Percentiles rank a stretch among this genome's conserved stretches.
These are phyloP conservation scores for Paraplagusia blochii DNA, from an alignment of 2,113 vertebrate genomes.

Conservation along the genomic window DNA sequence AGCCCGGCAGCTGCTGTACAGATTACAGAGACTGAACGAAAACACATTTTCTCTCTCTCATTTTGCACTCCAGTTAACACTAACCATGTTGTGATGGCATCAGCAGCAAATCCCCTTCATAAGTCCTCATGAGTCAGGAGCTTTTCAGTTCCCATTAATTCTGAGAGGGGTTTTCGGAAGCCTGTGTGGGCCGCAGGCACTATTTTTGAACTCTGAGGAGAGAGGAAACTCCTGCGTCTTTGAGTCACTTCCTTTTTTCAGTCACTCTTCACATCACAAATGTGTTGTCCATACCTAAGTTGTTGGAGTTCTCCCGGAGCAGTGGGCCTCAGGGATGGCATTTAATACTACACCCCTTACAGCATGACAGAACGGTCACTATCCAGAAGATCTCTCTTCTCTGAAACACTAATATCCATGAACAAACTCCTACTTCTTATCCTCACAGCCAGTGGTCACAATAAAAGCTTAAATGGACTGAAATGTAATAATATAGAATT, in stretches of 20 bases:
- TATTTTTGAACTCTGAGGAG: not conserved
- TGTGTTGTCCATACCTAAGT: not conserved
- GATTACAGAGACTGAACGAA: constrained; percentile 49
- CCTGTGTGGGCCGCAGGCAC: not conserved
- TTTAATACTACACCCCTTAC: constrained; percentile 33
- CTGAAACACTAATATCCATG: constrained; percentile 34
- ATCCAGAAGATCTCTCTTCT: constrained; percentile 38
- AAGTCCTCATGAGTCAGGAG: constrained; percentile 27
- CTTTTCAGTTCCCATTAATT: constrained; percentile 49
- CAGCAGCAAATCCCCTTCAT: constrained; percentile 35
- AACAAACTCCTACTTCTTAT: constrained; percentile 23
- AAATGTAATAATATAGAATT: not conserved
- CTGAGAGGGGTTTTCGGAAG: constrained; percentile 6
- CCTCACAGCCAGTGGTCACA: not conserved
- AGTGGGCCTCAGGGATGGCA: constrained; percentile 38
- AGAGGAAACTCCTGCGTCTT: not conserved
- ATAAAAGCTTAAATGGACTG: not conserved
- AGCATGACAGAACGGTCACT: constrained; percentile 64
- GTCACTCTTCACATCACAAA: not conserved
- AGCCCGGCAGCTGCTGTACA: constrained; percentile 56
- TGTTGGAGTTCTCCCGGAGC: not conserved
- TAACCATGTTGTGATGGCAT: constrained; percentile 42
- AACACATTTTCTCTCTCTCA: constrained; percentile 46
- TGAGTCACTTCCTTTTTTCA: not conserved
- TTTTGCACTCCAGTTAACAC: constrained; percentile 24